These are phyloP conservation scores for Phylloscopus collybita DNA, from an alignment of 2,797 vertebrate species.

Conservation along the genomic window DNA sequence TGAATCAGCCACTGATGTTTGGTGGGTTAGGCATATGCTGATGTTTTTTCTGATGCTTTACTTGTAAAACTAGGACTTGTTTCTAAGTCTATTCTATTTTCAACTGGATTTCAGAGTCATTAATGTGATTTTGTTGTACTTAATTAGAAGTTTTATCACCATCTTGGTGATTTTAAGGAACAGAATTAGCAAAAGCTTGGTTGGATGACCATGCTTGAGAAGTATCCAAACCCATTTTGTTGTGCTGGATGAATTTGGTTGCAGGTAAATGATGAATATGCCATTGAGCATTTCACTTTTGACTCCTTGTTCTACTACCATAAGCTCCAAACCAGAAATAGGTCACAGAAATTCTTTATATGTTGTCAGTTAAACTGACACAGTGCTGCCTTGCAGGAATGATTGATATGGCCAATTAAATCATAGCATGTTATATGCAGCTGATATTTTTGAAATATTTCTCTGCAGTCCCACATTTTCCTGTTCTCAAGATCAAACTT, in stretches of 20 bases:
- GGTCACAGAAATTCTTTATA: background rate
- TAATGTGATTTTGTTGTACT: background rate
- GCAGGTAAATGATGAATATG: background rate
- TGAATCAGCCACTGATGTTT: background rate
- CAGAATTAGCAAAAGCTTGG: background rate
- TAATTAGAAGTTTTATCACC: background rate
- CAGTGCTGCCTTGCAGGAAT: background rate
- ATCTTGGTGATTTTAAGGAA: background rate
- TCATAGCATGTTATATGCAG: background rate
- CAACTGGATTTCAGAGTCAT: background rate
- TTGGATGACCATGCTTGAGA: background rate
- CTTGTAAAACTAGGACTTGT: background rate
- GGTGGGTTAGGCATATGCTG: background rate
- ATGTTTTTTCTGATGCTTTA: background rate
- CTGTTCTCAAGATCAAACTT: background rate
- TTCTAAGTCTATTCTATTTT: background rate
- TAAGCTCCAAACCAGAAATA: background rate
- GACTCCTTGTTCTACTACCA: background rate
- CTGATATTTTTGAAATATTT: background rate
- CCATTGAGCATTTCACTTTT: background rate
- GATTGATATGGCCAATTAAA: conserved; percentile 4
- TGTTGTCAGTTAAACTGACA: background rate
- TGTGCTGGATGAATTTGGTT: background rate
- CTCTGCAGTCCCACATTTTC: background rate
- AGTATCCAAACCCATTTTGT: background rate